Evolutionary conservation across 1,140 invertebrate species (phyloP), one percentile per base, ranked within the genome.

Genomic region (Stratiolaelaps scimitus): DNA sequence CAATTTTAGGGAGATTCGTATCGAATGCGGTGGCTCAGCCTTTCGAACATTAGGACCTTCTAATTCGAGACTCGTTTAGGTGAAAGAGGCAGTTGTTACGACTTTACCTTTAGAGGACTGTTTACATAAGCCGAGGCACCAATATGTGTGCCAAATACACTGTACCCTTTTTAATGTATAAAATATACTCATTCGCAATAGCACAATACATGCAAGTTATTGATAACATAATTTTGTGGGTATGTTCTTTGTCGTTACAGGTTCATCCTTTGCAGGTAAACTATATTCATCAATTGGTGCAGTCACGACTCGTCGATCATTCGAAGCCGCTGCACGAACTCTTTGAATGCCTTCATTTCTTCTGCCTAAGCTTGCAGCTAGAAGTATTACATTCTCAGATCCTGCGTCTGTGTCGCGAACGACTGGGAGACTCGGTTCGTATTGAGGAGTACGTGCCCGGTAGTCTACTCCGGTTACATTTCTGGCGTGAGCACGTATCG

Each of bases 351-450:
- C 78, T 97, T 34, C 90, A 96, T 74, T 88, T 86, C 70, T 98
- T 98, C 75, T 95, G 92, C 73, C 89, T 94, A 74, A 91, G 89
- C 0, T 77, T 98, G 19, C 93, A 97, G 74, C 74, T 98, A 10
- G 93, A 98, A 80, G 82, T 97, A 19, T 77, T 98, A 0, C 92
- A 94, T 74, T 93, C 91, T 15, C 94, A 98, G 78, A 91, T 92
- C 1, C 76, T 89, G 67, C 80, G 90, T 53, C 76, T 97, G 43
- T 90, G 88, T 71, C 80, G 86, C 65, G 90, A 94, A 73, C 80
- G 92, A 26, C 76, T 97, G 7, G 88, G 91, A 48, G 86, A 89
- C 71, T 88, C 92, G 73, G 85, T 97, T 64, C 83, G 86, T 70
- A 87, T 97, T 34, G 92, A 95, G 72, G 89, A 92, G 74, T 97